These are phyloP conservation scores for Excalfactoria chinensis DNA, from an alignment of 2,113 vertebrate genomes.

Conservation along the genomic window DNA sequence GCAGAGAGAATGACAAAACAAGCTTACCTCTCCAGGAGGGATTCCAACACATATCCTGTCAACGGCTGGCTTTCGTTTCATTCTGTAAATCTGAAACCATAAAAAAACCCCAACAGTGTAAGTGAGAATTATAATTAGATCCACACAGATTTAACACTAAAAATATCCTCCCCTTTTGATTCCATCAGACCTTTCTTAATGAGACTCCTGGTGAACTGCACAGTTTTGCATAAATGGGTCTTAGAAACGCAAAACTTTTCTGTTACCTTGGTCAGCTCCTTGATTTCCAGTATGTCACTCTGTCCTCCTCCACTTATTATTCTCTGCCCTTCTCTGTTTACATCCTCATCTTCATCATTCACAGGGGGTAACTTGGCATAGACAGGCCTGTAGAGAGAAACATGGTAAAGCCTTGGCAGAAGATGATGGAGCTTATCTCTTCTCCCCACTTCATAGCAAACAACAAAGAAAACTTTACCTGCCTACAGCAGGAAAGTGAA, in stretches of 20 bases:
- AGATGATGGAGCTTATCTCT: not conserved
- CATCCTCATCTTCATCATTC: constrained; percentile 96
- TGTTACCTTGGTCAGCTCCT: constrained; percentile 93
- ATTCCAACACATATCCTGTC: constrained; percentile 97
- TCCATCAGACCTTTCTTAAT: not conserved
- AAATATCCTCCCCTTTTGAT: rapidly evolving
- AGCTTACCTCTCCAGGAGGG: constrained; percentile 93
- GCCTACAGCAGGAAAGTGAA: not conserved
- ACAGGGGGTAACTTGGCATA: constrained; percentile 84
- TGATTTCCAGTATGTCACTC: constrained; percentile 95
- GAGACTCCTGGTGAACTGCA: not conserved
- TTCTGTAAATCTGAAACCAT: constrained; percentile 89
- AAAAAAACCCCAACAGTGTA: not conserved
- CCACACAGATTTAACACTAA: too few species aligned
- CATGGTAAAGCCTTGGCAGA: not conserved
- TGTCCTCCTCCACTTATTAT: constrained; percentile 91
- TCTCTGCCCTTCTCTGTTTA: constrained; percentile 92
- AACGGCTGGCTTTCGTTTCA: constrained; percentile 95
- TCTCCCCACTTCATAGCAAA: not conserved
- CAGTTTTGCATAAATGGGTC: not conserved
- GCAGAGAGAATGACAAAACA: not conserved
- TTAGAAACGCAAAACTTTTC: not conserved
- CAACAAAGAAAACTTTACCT: not conserved
- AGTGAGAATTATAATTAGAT: not conserved
- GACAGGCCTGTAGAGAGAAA: constrained; percentile 79